These are phyloP conservation scores for Spinus olivaceus DNA, from an alignment of 2,797 vertebrate genomes.

Conservation along the genomic window DNA sequence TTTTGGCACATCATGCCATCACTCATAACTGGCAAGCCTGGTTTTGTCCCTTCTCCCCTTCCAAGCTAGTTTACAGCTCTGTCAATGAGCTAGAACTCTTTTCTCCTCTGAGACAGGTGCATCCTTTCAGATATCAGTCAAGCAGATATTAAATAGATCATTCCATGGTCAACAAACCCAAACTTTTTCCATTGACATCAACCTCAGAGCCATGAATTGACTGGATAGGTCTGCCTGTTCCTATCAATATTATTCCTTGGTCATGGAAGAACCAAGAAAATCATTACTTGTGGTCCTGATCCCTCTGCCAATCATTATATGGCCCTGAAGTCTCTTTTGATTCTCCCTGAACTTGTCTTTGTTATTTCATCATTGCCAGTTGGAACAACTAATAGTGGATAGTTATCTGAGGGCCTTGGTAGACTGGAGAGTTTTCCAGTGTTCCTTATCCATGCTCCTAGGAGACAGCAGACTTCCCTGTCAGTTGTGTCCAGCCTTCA, in stretches of 20 bases:
- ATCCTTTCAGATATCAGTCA: not conserved
- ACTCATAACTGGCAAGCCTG: not conserved
- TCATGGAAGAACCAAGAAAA: not conserved
- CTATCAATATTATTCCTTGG: not conserved
- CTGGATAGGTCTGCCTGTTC: not conserved
- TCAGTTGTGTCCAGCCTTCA: not conserved
- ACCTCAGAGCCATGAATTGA: not conserved
- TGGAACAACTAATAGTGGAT: not conserved
- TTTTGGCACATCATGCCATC: not conserved
- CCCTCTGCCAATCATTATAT: no score
- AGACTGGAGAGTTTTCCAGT: not conserved
- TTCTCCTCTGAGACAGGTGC: not conserved
- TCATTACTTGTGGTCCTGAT: not conserved
- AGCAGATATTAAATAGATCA: not conserved
- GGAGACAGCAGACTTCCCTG: not conserved
- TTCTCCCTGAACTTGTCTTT: not conserved
- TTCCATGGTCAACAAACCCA: not conserved
- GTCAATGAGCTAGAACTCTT: not conserved
- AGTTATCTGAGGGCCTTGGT: not conserved
- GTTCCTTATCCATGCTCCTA: not conserved
- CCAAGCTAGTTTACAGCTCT: not conserved
- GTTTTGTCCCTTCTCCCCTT: not conserved
- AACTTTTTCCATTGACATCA: not conserved
- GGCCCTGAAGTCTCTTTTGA: not conserved
- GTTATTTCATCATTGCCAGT: rapidly evolving